Evolutionary conservation across 1,140 invertebrate genomes (phyloP), one percentile per base, ranked within the genome.

Genomic region (Melipona quadrifasciata): DNA sequence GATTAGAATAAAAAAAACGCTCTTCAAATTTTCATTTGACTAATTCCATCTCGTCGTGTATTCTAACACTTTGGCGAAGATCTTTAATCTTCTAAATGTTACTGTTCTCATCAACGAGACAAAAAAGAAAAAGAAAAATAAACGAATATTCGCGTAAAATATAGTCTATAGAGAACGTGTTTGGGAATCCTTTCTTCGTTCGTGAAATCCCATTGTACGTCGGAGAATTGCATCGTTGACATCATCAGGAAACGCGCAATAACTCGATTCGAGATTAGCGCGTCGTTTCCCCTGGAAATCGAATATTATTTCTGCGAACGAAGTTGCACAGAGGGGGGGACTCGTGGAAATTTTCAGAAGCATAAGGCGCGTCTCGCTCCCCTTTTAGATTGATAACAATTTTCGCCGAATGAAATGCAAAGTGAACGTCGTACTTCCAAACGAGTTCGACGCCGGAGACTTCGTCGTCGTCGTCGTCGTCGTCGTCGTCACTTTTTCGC

Each of bases 381-480:
- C 61, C 73, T 68, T n/a, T 58, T 55, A 55, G 80, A 88, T 86
- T 88, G 87, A 88, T 89, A 89, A 89, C 64, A 79, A 88, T 88
- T 67, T 88, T 84, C 58, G n/a, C 21, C 21, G 70, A 82, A 82
- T 73, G 58, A 88, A 86, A 88, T 88, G 86, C 86, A 82, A 85
- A 84, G 65, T 55, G 84, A 78, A 47, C n/a, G 31, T 58, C 68
- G 84, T 78, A 82, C 78, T 88, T 71, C 14, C 19, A 58, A 82
- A 82, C 61, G 55, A 88, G 84, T 89, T 88, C 51, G 51, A 73
- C 75, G 73, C 39, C 39, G 65, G 19, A 82, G 27, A 31, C 21
- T 21, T 47, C 39, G 39, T 8, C 39, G 39, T 0, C 39, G 39
- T 47, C 39, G 39, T 0, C 39, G 39, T 47, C 39, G 39, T 39